These are phyloP conservation scores for Tigriopus japonicus DNA, from an alignment of 1,140 invertebrate genomes.

Conservation along the genomic window DNA sequence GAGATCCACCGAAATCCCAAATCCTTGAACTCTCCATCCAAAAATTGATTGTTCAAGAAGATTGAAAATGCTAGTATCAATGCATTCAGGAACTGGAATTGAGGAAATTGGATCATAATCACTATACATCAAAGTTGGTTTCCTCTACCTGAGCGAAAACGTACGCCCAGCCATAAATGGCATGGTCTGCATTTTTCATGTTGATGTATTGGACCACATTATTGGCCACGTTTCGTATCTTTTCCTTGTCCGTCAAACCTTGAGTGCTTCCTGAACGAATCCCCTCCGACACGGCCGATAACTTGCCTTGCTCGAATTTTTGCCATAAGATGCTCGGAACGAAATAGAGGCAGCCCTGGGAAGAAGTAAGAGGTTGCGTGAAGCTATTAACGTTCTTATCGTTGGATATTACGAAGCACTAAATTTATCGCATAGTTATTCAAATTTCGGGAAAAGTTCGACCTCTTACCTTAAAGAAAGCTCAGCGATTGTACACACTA, in stretches of 20 bases:
- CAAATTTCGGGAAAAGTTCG: too few relatives aligned
- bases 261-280: not conserved
- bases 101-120: too few relatives aligned
- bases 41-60: not conserved
- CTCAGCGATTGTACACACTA: too few relatives aligned
- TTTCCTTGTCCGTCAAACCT: not conserved
- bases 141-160: not conserved
- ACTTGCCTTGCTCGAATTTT: not conserved
- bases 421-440: too few relatives aligned
- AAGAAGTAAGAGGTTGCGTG: not conserved
- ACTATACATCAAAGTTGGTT: not conserved
- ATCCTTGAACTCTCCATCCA: not conserved
- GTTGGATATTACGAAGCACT: too few relatives aligned
- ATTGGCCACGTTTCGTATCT: not conserved
- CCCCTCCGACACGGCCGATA: not conserved
- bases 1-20: not conserved
- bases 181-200: not conserved
- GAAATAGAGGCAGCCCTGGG: not conserved
- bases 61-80: not conserved
- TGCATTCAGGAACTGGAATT: too few relatives aligned
- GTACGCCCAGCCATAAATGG: not conserved
- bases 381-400: not conserved
- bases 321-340: not conserved
- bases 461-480: too few relatives aligned
- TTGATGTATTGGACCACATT: not conserved